Evolutionary conservation across 2,888 invertebrate species (phyloP), one percentile per base, ranked within the genome.

Genomic region (Gryllus longicercus): DNA sequence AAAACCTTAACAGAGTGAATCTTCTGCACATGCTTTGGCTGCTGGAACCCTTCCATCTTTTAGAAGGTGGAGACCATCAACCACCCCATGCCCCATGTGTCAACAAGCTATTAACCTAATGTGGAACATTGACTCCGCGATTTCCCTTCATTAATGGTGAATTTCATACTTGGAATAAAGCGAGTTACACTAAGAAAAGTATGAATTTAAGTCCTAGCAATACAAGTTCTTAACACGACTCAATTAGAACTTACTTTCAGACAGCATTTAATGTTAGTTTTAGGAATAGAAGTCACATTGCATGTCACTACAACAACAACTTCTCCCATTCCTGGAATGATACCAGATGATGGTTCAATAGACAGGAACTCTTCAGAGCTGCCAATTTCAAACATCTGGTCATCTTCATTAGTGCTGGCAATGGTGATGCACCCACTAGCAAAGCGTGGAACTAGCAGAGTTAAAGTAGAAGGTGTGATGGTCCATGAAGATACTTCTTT

Each of bases 271-370:
- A 63, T 63, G 63, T 63, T 63, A 14, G n/a, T 18, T 18, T n/a
- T 63, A 11, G 16, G 16, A 63, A 16, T 14, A 16, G 63, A 63
- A 18, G 63, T n/a, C 14, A n/a, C 14, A 63, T 63, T n/a, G n/a
- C 63, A 63, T 18, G 63, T 63, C n/a, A 63, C 63, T 63, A 63
- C 63, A n/a, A n/a, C 63, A 63, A 63, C 63, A 63, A n/a, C 63
- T n/a, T 63, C 63, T 18, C 63, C 63, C 63, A 63, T 18, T 63
- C 63, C 63, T 11, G 63, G 63, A 63, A 63, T n/a, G n/a, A 63
- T 63, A 18, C 63, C 63, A 18, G 63, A 63, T 63, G 63, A 5
- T 18, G 63, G 63, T 63, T 63, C 63, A 14, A 63, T n/a, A 4
- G 63, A 63, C 14, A 63, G 63, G n/a, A 63, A 63, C 16, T 63